Evolutionary conservation across 2,113 vertebrate species (phyloP).

Genomic region (Urocolius indicus): DNA sequence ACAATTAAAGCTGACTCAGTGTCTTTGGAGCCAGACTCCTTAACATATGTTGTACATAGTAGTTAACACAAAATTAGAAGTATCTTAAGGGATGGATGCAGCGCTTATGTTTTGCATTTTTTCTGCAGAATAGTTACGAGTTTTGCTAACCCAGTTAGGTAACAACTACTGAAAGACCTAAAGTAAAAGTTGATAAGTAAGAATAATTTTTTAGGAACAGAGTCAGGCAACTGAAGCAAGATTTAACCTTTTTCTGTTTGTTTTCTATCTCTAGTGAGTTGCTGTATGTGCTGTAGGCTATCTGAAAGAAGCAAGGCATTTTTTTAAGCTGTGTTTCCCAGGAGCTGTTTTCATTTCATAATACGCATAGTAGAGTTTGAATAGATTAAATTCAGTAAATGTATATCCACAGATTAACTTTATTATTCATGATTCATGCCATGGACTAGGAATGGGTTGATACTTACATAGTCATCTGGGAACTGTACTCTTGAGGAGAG

Average conservation of each 20-base stretch:
- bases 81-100: not conserved
- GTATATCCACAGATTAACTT: not conserved
- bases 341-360: not conserved
- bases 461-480: not conserved
- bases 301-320: not conserved
- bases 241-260: constrained; percentile 19
- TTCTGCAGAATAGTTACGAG: not conserved
- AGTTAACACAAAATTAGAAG: not conserved
- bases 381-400: constrained; percentile 11
- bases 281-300: not conserved
- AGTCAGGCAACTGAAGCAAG: not conserved
- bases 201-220: not conserved
- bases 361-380: not conserved
- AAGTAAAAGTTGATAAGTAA: not conserved
- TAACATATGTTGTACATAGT: not conserved
- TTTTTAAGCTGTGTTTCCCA: not conserved
- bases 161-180: not conserved
- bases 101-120: not conserved
- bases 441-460: not conserved
- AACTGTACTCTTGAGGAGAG: not conserved
- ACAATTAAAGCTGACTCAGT: constrained; percentile 29
- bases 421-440: not conserved
- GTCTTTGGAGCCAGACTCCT: not conserved
- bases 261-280: not conserved
- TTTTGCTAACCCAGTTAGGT: not conserved